Base-by-base conservation (phyloP, 2,888 invertebrate species). In the Diaprepes abbreviatus region DNA sequence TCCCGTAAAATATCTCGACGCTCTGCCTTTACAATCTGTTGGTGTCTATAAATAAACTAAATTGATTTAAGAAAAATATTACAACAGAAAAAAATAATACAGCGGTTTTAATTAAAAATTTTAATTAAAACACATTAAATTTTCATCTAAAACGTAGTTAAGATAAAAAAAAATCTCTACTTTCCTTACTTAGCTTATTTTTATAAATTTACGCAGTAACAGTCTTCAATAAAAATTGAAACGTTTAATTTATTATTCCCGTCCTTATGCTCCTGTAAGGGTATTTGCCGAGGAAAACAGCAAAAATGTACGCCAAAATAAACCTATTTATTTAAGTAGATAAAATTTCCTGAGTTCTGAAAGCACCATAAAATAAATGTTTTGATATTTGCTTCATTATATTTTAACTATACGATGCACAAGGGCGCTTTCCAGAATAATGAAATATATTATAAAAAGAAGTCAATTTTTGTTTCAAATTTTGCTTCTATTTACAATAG, bases 301-400 rank as follows among this genome's bases (percentile, higher is more conserved):
- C 36, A 45, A 58, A 50, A 58, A 50, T 50, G 28, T 12, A 17
- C 36, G n/a, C 38, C 55, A 62, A 68, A 63, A 63, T 63, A 63
- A 68, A 57, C 38, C 28, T 45, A 57, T 68, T 62, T 57, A 48
- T 43, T 21, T 68, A 68, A 68, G 68, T 63, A 57, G 59, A 38
- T 64, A 52, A 69, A 64, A 69, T 58, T 48, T 58, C 58, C 19
- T 7, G 50, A 52, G 59, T 57, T 57, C 63, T 10, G 38, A 52
- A 52, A 57, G 43, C 50, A 58, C 35, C 65, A 33, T 58, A 54
- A 70, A 54, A 70, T 65, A 65, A 70, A 65, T 65, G 70, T 55
- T 70, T 65, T 60, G 54, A 52, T 70, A 58, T 64, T 69, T 69
- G 9, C 69, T 69, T 65, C 65, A 70, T 65, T 60, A 70, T 70